A percentile compares a stretch with the other conserved stretches of the same genome.
These are phyloP conservation scores for Pelagia noctiluca DNA, from an alignment of 30 jellyfish, hydroid and myxozoan species.

Conservation along the genomic window DNA sequence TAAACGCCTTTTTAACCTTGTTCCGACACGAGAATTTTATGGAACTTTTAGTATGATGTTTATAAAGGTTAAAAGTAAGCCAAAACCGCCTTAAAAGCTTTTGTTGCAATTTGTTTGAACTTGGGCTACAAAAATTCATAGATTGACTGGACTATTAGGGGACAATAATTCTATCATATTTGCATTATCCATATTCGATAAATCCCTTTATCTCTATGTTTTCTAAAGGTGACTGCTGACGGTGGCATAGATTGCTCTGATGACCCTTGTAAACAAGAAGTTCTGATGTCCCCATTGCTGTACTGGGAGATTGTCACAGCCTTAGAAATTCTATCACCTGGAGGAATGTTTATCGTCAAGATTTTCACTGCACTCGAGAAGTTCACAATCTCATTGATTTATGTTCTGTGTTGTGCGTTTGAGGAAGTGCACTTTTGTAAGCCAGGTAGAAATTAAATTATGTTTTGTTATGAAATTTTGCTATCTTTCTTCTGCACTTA, in stretches of 20 bases:
- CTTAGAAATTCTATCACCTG: constrained; percentile 47
- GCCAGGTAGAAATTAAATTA: constrained; percentile 60
- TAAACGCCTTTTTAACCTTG: no score
- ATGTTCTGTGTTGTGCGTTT: constrained; percentile 68
- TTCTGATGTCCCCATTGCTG: constrained; percentile 74
- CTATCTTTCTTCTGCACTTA: not conserved
- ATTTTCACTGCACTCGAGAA: constrained; percentile 86
- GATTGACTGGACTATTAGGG: no score
- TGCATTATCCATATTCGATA: no score
- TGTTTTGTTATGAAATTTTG: not conserved
- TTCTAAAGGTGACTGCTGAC: constrained; percentile 94
- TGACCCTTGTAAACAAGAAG: constrained; percentile 92
- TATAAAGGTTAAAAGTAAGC: no score
- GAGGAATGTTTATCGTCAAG: constrained; percentile 78
- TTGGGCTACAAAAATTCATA: no score
- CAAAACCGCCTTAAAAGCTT: no score
- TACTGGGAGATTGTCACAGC: constrained; percentile 91
- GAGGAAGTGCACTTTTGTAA: constrained; percentile 74
- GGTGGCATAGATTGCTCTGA: constrained; percentile 98
- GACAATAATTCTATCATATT: no score
- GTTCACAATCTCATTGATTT: constrained; percentile 75
- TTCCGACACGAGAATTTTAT: no score
- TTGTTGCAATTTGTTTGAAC: no score
- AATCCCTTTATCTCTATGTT: not conserved
- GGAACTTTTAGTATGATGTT: no score